Evolutionary conservation across 2,888 invertebrate genomes (phyloP).

Genomic region (Phytoseiulus persimilis): DNA sequence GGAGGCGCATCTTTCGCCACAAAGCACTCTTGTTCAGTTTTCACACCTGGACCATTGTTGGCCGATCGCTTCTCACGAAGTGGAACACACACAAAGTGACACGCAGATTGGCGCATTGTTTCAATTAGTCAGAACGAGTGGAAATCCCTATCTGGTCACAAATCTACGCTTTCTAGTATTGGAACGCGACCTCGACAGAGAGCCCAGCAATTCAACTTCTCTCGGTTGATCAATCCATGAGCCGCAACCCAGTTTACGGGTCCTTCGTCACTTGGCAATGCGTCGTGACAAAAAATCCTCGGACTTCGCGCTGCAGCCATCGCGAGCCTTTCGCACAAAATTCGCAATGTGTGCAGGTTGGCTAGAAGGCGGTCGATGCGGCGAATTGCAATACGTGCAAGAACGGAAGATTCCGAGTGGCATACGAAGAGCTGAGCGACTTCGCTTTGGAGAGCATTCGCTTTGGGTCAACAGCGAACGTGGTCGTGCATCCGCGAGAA

Average conservation of each 20-base stretch:
- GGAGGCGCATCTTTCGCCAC: background rate
- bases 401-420: background rate
- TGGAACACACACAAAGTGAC: background rate
- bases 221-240: too few relatives aligned
- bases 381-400: too few relatives aligned
- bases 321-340: too few relatives aligned
- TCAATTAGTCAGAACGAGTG: background rate
- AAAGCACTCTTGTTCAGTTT: background rate
- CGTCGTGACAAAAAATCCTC: too few relatives aligned
- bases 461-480: background rate
- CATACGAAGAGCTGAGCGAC: background rate
- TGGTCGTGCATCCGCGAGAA: background rate
- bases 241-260: too few relatives aligned
- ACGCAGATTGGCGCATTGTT: background rate
- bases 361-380: too few relatives aligned
- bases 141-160: background rate
- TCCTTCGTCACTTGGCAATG: too few relatives aligned
- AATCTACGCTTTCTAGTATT: background rate
- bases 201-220: too few relatives aligned
- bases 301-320: too few relatives aligned
- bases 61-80: background rate
- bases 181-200: too few relatives aligned
- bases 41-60: conserved; percentile 5
- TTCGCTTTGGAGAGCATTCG: background rate
- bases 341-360: too few relatives aligned